A percentile compares a stretch with the other conserved stretches of the same genome.
phyloP scores from a whole-genome alignment of 2,113 vertebrate species.

The Tyrannus savana region DNA sequence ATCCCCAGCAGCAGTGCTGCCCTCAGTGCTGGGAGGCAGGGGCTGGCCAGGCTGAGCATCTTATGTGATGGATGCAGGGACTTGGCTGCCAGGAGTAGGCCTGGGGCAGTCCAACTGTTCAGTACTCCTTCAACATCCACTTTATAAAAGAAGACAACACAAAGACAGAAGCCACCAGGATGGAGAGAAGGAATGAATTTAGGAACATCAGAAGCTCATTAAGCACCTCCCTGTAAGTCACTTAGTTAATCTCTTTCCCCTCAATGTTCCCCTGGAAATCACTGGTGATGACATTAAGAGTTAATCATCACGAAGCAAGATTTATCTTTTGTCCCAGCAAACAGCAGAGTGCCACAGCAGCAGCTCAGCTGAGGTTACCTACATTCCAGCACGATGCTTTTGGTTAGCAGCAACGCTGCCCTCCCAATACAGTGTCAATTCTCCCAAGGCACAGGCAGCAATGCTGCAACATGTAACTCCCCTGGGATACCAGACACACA shows the following conservation, averaged over 20 bases:
- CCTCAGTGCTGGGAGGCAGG: neutral
- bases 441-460: neutral
- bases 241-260: neutral
- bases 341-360: neutral
- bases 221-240: neutral
- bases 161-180: neutral
- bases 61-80: neutral
- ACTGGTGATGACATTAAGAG: neutral
- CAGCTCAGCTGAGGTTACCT: neutral
- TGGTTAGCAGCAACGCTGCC: neutral
- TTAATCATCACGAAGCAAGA: neutral
- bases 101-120: neutral
- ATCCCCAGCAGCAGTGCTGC: neutral
- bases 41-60: neutral
- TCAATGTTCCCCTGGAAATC: neutral
- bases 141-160: neutral
- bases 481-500: neutral
- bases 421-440: neutral
- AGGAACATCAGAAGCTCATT: neutral
- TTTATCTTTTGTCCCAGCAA: neutral
- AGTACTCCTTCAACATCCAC: neutral
- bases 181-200: neutral
- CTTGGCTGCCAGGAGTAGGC: neutral
- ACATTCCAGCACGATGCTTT: neutral
- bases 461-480: rapidly evolving